Evolutionary conservation across 1,140 invertebrate species (phyloP), one percentile per base, ranked within the genome.

Genomic region (Heliconius melpomene): DNA sequence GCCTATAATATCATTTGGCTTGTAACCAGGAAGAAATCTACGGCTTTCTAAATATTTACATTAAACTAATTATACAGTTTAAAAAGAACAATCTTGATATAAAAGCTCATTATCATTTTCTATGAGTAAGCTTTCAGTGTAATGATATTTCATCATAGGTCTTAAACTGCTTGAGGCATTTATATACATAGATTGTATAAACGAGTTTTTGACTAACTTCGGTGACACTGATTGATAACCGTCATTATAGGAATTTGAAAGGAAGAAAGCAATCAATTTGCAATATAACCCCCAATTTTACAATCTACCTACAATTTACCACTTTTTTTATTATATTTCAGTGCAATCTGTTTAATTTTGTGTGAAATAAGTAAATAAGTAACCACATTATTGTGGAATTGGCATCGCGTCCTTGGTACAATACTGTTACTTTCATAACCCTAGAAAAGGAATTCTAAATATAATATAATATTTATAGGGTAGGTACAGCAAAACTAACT

Each of bases 401-500:
- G 72, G 75, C 78, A 83, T 83, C n/a, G 52, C 79, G 84, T 87
- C 86, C 86, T 89, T 88, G 88, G 79, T 66, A 73, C 66, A 57
- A 60, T 66, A 74, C 79, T 81, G 78, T 83, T 84, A 86, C 87
- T 89, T 89, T 89, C 88, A 84, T 88, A 86, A 87, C 77, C 83
- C 82, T 86, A 81, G 74, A 70, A 71, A 79, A 80, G 71, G 74
- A 77, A 79, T 82, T 79, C 23, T 32, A 13, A 29, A 16, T 26
- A 57, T 77, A 83, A 78, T 78, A 57, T 74, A 73, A 80, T 80
- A 80, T 74, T 77, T 54, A 74, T 66, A 80, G 26, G 72, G n/a
- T 50, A 26, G 72, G n/a, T 50, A 26, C 7, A 52, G 18, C n/a
- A 32, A 77, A 60, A 18, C 7, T 40, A 70, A 46, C 29, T 23